phyloP scores from a whole-genome alignment of 2,113 vertebrate genomes.

The Candoia aspera region DNA sequence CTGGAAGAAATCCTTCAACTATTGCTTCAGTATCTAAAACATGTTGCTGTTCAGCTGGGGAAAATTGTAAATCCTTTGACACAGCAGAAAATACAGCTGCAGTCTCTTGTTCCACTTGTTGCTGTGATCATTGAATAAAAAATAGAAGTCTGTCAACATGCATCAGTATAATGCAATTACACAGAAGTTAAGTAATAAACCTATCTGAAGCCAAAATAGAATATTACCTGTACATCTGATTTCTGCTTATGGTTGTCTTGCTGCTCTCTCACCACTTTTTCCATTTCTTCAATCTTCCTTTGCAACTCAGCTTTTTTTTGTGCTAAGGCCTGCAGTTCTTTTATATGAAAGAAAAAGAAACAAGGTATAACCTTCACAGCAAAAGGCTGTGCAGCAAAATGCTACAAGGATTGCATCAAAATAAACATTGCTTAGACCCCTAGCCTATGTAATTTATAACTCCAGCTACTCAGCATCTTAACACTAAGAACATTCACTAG shows the following conservation, averaged over 20 bases:
- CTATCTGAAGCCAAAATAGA: neutral
- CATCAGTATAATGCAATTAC: neutral
- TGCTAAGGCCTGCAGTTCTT: slow-evolving; percentile 73
- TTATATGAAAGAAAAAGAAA: slow-evolving; percentile 51
- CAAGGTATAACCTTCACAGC: neutral
- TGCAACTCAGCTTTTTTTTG: slow-evolving; percentile 74
- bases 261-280: slow-evolving; percentile 71
- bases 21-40: neutral
- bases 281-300: slow-evolving; percentile 76
- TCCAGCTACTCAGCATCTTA: neutral
- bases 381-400: neutral
- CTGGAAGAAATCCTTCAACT: neutral
- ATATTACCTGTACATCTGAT: slow-evolving; percentile 55
- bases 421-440: neutral
- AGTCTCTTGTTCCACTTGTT: slow-evolving; percentile 29
- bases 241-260: slow-evolving; percentile 53
- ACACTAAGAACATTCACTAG: neutral
- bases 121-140: slow-evolving; percentile 52
- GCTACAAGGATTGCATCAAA: neutral
- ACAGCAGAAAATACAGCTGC: neutral
- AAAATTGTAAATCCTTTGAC: neutral
- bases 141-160: neutral
- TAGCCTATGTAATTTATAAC: neutral
- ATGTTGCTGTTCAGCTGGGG: slow-evolving; percentile 26
- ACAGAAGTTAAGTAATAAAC: neutral